These are phyloP conservation scores for Otolemur crassicaudatus DNA, from an alignment of 2,797 vertebrate species.

Conservation along the genomic window DNA sequence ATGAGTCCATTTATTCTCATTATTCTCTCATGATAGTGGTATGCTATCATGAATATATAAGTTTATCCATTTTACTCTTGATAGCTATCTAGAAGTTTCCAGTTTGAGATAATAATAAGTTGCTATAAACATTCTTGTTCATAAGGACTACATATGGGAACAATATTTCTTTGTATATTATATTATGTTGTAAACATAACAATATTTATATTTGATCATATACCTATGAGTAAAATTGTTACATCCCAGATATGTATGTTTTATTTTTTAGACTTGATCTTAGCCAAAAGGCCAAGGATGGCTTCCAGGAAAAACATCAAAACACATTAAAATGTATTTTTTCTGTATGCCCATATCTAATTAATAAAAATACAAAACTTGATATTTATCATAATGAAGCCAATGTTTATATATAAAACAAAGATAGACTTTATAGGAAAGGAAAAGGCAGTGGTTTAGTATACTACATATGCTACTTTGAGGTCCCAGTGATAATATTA, in stretches of 20 bases:
- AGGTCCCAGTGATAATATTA: neutral
- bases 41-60: neutral
- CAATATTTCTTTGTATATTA: neutral
- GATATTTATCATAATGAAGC: neutral
- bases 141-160: neutral
- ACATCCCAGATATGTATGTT: neutral
- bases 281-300: neutral
- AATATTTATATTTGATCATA: neutral
- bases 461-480: neutral
- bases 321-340: neutral
- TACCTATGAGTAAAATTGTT: neutral
- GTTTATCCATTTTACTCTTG: neutral
- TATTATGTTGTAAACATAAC: no score
- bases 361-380: neutral
- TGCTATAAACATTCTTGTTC: neutral
- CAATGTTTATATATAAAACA: slow-evolving; percentile 5
- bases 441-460: neutral
- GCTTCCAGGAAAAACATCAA: neutral
- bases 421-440: slow-evolving; percentile 8
- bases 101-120: neutral
- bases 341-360: neutral
- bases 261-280: neutral
- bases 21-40: neutral
- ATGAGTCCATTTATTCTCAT: neutral
- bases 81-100: neutral